Base-by-base conservation (phyloP, 2,888 invertebrate species). In the Yponomeuta sedellus region DNA sequence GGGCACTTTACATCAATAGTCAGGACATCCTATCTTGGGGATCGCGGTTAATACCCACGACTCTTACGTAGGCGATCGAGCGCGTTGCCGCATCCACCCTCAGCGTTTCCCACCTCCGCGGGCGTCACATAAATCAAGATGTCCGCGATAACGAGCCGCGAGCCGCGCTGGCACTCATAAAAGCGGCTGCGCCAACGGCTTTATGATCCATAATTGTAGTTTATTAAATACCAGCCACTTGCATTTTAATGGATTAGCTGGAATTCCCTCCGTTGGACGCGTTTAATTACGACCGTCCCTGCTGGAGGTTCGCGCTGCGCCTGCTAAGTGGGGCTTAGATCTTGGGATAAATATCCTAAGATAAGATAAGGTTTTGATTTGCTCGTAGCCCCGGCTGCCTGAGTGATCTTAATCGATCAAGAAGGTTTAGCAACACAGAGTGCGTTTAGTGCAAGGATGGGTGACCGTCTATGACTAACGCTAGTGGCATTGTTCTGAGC, bases 151-250 rank as follows among this genome's bases (percentile, higher is more conserved):
- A 88, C 87, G 83, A 85, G 86, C 80, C 74, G 44, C 44, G 44
- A 52, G 44, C 44, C 44, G 44, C 44, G 64, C 67, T 63, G 79
- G 80, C 80, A 79, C 79, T 88, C 86, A 84, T 87, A 88, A 88
- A 88, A 81, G 85, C 83, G 83, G 79, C 83, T 77, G 82, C 86
- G 83, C 79, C 86, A 85, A 88, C 86, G 83, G 83, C 80, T 89
- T 90, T 89, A 90, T 86, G 90, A 89, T 82, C 87, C 88, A 88
- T 90, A 90, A 90, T 90, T 89, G 88, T 86, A 85, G 82, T 88
- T 88, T 88, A 88, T 89, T 88, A 86, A 86, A 88, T 82, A 78
- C 77, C 82, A 79, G 79, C 80, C 81, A 82, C 81, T 85, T 82
- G 83, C 82, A 80, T 85, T 84, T 81, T 86, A 84, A 87, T 86